Evolutionary conservation across 2,888 invertebrate species (phyloP).

Genomic region (Rambutsinella grinnellia): DNA sequence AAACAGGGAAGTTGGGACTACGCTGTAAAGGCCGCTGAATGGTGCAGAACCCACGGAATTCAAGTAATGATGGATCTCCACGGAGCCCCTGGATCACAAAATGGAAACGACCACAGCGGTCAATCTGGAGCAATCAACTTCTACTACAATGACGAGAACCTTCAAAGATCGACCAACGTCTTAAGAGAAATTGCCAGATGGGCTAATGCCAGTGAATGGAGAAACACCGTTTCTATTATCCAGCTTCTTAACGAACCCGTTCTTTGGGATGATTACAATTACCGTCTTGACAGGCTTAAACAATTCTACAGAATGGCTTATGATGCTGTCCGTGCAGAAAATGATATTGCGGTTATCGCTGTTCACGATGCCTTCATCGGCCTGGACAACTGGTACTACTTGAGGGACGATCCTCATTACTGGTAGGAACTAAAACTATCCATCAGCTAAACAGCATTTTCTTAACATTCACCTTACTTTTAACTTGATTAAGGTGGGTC

Average conservation of each 20-base stretch:
- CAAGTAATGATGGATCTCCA: constrained; percentile 66
- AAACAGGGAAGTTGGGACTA: constrained; percentile 64
- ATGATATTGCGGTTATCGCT: constrained; percentile 61
- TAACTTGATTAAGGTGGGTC: constrained; percentile 40
- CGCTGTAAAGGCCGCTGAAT: constrained; percentile 57
- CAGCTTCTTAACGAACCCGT: constrained; percentile 64
- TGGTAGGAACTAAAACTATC: not conserved
- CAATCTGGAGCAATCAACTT: constrained; percentile 59
- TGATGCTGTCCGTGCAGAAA: constrained; percentile 57
- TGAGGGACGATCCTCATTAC: constrained; percentile 62
- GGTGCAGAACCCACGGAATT: constrained; percentile 61
- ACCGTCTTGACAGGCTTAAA: constrained; percentile 58
- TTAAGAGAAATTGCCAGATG: constrained; percentile 58
- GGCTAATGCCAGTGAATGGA: constrained; percentile 58
- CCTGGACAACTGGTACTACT: constrained; percentile 62
- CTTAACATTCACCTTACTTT: not conserved
- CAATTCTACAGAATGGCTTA: constrained; percentile 59
- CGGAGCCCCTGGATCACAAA: constrained; percentile 65
- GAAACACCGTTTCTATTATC: constrained; percentile 62
- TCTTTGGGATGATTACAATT: constrained; percentile 63
- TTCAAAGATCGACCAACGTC: constrained; percentile 55
- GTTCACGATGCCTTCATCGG: constrained; percentile 66
- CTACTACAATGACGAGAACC: constrained; percentile 60
- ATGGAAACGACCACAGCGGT: constrained; percentile 65
- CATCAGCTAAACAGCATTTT: not conserved